Percentiles rank a stretch among this genome's conserved stretches.
Conservation (phyloP, 2,888 invertebrate genomes). For the Hermaeophaga mercurialis region DNA sequence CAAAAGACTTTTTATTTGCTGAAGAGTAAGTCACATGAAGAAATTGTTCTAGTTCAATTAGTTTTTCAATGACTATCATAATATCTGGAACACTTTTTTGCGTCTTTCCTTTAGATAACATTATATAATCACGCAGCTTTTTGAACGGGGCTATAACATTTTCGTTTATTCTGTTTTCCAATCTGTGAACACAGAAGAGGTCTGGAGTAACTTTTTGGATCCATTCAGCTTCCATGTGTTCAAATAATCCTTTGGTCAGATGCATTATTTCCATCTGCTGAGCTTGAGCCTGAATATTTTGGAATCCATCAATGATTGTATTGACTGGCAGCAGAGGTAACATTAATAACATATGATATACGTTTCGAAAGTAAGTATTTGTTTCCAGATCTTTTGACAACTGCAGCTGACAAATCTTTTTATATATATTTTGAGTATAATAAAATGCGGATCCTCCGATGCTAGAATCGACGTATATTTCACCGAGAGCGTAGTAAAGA, state of each 20-base stretch:
- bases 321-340: constrained; percentile 54
- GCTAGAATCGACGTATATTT: constrained; percentile 50
- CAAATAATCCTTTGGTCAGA: constrained; percentile 45
- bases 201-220: constrained; percentile 52
- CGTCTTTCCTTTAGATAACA: constrained; percentile 49
- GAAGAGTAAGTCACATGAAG: constrained; percentile 45
- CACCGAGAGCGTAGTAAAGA: constrained; percentile 53
- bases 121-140: constrained; percentile 51
- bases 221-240: constrained; percentile 50
- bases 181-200: constrained; percentile 52
- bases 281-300: constrained; percentile 51
- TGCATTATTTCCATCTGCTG: constrained; percentile 43
- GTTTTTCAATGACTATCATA: constrained; percentile 49
- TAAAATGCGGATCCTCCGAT: constrained; percentile 55
- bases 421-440: constrained; percentile 54
- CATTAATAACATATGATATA: constrained; percentile 55
- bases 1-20: constrained; percentile 49
- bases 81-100: constrained; percentile 42
- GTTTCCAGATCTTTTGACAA: constrained; percentile 51
- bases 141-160: constrained; percentile 55
- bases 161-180: constrained; percentile 55
- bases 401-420: constrained; percentile 51
- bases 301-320: constrained; percentile 52
- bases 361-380: constrained; percentile 51
- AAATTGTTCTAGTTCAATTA: constrained; percentile 53